These are phyloP conservation scores for Heliconius himera DNA, from an alignment of 1,140 invertebrate species.

Conservation along the genomic window DNA sequence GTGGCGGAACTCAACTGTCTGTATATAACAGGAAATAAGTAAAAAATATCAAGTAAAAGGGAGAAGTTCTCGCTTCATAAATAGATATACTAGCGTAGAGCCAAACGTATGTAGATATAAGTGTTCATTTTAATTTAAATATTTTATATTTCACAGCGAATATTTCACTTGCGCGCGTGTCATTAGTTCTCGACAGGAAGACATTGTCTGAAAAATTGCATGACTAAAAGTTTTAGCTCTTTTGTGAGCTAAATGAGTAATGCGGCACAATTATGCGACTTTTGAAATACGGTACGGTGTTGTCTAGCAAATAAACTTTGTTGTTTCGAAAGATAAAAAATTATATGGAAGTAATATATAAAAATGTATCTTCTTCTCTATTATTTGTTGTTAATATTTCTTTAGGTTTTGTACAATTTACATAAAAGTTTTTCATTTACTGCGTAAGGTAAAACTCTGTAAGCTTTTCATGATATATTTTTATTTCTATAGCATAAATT, in stretches of 20 bases:
- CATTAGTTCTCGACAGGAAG: slow-evolving; percentile 42
- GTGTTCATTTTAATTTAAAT: slow-evolving; percentile 1
- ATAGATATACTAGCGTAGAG: neutral
- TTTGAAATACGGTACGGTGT: slow-evolving; percentile 29
- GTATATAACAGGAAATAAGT: too few relatives aligned
- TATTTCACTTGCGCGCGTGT: slow-evolving; percentile 33
- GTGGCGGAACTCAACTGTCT: too few relatives aligned
- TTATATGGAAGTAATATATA: neutral
- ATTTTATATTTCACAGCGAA: slow-evolving; percentile 13
- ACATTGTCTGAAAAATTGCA: slow-evolving; percentile 41
- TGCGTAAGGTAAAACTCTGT: too few relatives aligned
- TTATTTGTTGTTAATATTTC: neutral
- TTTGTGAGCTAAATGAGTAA: slow-evolving; percentile 41
- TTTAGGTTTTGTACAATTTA: too few relatives aligned
- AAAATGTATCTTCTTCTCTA: neutral
- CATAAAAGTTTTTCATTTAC: too few relatives aligned
- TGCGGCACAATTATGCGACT: slow-evolving; percentile 42
- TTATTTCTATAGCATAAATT: too few relatives aligned
- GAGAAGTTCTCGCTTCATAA: neutral
- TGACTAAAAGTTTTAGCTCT: slow-evolving; percentile 40
- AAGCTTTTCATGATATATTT: too few relatives aligned
- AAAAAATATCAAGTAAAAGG: too few relatives aligned
- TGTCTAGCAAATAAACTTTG: slow-evolving; percentile 19
- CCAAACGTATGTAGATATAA: neutral
- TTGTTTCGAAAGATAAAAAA: neutral